Evolutionary conservation across 2,888 invertebrate species (phyloP), one percentile per base, ranked within the genome.

Genomic region (Xylota sylvarum): DNA sequence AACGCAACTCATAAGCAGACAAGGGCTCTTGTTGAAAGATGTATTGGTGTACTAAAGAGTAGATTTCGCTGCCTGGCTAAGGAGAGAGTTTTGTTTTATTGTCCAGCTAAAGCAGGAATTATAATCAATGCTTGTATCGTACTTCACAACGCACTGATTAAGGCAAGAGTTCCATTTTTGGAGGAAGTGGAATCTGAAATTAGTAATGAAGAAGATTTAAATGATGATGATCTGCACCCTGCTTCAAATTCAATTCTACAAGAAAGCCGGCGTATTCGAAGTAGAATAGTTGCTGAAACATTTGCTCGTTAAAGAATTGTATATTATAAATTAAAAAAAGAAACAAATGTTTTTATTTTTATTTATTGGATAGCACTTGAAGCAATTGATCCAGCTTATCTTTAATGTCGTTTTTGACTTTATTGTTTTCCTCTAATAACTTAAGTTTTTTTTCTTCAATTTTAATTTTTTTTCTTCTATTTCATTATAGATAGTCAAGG

Each of bases 41-140:
- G 6, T 19, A 19, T 48, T 10, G 48, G 19, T 23, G 19, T 48
- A 40, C 40, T 40, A 40, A 40, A 40, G n/a, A 40, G 40, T 4
- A 37, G 37, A 37, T 37, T 37, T 37, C 37, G 37, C 12, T 37
- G 37, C 10, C 10, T 37, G 9, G 12, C 12, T 23, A 23, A 23
- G 3, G 23, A 23, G 23, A 23, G 23, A 23, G 23, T 23, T 2
- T 23, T 23, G 23, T 23, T 23, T 23, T 23, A 23, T 23, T 23
- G 3, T 23, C 23, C 23, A 23, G 23, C 23, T 23, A 23, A 23
- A 55, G 52, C 52, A 14, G n/a, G 30, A 30, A 55, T 55, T 27
- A 30, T 55, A 30, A 55, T 55, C 52, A 52, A 52, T 55, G 55
- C 55, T n/a, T 30, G 55, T 30, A 7, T 32, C 30, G 55, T 32